Conservation (phyloP, 1,140 invertebrate genomes). For the Bombus consobrinus region DNA sequence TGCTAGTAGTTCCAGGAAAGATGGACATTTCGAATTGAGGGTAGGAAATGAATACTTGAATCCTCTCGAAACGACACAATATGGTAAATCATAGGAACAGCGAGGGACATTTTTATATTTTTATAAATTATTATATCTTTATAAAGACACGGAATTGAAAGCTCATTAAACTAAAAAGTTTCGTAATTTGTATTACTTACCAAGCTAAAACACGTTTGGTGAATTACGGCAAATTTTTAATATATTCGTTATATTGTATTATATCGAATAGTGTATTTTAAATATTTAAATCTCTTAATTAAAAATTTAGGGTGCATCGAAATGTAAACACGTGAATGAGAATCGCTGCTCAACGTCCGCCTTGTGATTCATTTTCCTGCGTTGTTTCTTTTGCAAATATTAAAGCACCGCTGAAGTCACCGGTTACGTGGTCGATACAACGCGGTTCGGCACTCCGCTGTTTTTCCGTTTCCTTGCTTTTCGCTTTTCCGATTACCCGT, state of each 20-base stretch:
- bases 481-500: not conserved
- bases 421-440: conserved; percentile 13
- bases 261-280: too few relatives aligned
- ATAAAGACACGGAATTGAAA: too few relatives aligned
- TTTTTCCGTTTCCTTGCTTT: not conserved
- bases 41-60: not conserved
- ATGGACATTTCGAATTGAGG: not conserved
- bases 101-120: too few relatives aligned
- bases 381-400: conserved; percentile 25
- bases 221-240: too few relatives aligned
- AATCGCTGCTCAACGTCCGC: not conserved
- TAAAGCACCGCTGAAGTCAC: not conserved
- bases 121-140: too few relatives aligned
- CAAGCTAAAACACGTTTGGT: too few relatives aligned
- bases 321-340: not conserved
- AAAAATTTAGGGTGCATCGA: not conserved
- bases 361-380: conserved; percentile 18
- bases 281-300: not conserved
- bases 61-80: too few relatives aligned
- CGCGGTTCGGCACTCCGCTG: not conserved
- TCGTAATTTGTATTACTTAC: too few relatives aligned
- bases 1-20: not conserved
- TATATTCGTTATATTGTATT: too few relatives aligned
- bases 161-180: too few relatives aligned
- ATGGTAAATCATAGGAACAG: too few relatives aligned